A percentile compares a stretch with the other conserved stretches of the same genome.
These are phyloP conservation scores for Pelusios castaneus DNA, from an alignment of 2,113 vertebrate species.

Conservation along the genomic window DNA sequence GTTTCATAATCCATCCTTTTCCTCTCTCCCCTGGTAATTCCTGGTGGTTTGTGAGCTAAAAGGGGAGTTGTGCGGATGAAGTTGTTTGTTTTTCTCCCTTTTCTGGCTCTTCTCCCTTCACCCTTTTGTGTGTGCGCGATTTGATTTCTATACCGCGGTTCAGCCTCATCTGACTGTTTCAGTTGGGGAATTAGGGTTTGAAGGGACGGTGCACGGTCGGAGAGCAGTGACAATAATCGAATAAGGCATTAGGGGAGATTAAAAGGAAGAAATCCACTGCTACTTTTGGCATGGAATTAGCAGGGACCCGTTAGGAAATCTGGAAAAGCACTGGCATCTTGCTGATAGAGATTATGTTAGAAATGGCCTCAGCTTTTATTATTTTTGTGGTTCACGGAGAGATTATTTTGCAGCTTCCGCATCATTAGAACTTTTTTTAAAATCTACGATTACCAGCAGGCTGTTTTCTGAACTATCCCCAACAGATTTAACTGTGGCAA, in stretches of 20 bases:
- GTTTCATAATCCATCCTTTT: constrained; percentile 69
- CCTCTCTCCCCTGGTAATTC: constrained; percentile 1
- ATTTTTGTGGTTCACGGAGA: constrained; percentile 77
- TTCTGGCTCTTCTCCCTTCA: background rate
- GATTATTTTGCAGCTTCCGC: constrained; percentile 68
- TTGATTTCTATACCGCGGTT: constrained; percentile 71
- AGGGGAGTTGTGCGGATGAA: constrained; percentile 57
- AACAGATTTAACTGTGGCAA: background rate
- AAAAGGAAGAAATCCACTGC: constrained; percentile 84
- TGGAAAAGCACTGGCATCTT: constrained; percentile 80
- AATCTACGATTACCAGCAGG: background rate
- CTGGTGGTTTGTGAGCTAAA: constrained; percentile 33
- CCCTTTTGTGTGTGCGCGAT: constrained; percentile 17
- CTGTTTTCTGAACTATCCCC: background rate
- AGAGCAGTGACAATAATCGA: constrained; percentile 84
- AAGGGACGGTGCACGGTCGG: constrained; percentile 79
- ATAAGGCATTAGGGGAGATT: constrained; percentile 85
- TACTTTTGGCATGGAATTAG: constrained; percentile 86
- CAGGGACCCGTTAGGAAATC: constrained; percentile 80
- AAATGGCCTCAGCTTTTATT: constrained; percentile 78
- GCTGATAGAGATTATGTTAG: constrained; percentile 81
- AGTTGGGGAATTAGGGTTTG: constrained; percentile 79
- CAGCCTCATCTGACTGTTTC: constrained; percentile 78
- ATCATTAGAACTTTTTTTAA: constrained; percentile 41
- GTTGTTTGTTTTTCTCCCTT: constrained; percentile 64